A percentile compares a stretch with the other conserved stretches of the same genome.
Evolutionary conservation across 2,888 invertebrate species (phyloP).

Genomic region (Phytoseiulus persimilis): DNA sequence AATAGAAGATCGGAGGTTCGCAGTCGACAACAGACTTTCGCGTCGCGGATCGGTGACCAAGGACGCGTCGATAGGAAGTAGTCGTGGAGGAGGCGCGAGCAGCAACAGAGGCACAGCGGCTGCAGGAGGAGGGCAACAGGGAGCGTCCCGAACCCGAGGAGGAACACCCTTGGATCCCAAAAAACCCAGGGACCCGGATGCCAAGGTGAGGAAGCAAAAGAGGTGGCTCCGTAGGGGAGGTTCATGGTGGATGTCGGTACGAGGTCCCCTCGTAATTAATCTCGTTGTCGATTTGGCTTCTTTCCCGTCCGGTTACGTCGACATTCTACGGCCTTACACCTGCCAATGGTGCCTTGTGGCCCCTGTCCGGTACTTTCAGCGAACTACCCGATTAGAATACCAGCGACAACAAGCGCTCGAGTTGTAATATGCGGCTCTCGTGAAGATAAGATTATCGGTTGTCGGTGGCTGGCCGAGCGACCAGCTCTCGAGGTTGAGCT

Average conservation of each 20-base stretch:
- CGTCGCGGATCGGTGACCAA: slow-evolving; percentile 35
- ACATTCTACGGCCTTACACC: not conserved
- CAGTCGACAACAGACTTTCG: slow-evolving; percentile 22
- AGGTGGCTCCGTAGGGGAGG: not conserved
- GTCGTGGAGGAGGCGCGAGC: slow-evolving; percentile 30
- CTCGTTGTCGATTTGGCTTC: not conserved
- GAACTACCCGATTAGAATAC: not conserved
- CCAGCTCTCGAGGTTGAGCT: not conserved
- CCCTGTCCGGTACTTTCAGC: not conserved
- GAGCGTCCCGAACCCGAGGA: slow-evolving; percentile 9
- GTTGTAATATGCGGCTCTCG: too few relatives aligned
- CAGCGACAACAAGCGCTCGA: not conserved
- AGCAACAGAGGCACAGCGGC: not conserved
- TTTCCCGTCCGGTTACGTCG: not conserved
- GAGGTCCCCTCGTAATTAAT: not conserved
- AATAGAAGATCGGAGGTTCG: slow-evolving; percentile 27
- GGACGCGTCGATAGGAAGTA: slow-evolving; percentile 36
- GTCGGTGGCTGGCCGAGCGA: too few relatives aligned
- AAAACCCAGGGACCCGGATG: not conserved
- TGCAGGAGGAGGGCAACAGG: slow-evolving; percentile 12
- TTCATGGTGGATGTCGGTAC: not conserved
- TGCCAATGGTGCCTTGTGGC: not conserved
- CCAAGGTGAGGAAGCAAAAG: not conserved
- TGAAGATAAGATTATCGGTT: too few relatives aligned
- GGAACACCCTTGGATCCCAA: not conserved